These are phyloP conservation scores for Eupleurogrammus muticus DNA, from an alignment of 2,797 vertebrate genomes.

Conservation along the genomic window DNA sequence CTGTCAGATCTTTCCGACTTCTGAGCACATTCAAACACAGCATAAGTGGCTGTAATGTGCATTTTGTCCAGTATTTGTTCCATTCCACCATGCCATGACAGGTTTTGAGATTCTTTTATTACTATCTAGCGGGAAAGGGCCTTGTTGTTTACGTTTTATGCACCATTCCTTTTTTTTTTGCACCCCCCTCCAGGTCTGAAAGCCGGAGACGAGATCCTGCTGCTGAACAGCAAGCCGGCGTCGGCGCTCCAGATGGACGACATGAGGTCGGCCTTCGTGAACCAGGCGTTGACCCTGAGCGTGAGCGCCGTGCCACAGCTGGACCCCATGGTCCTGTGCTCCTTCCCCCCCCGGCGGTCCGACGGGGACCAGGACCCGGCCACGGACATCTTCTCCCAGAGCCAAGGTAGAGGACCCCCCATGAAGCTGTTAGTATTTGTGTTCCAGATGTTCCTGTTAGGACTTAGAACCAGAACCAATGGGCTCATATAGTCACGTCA, in stretches of 20 bases:
- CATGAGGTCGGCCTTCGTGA: constrained; percentile 88
- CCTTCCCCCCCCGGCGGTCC: constrained; percentile 85
- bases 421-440: constrained; percentile 1
- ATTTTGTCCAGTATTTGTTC: no score
- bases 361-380: constrained; percentile 76
- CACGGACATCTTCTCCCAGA: constrained; percentile 86
- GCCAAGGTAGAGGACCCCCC: no score
- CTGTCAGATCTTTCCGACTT: no score
- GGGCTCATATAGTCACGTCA: no score
- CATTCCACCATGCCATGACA: no score
- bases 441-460: not conserved
- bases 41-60: no score
- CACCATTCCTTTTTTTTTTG: no score
- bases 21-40: no score
- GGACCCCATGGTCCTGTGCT: constrained; percentile 74
- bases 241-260: constrained; percentile 85
- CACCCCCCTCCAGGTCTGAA: constrained; percentile 84
- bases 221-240: constrained; percentile 88
- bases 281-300: constrained; percentile 85
- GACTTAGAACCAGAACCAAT: not conserved
- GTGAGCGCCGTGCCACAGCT: constrained; percentile 86
- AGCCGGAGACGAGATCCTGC: constrained; percentile 91
- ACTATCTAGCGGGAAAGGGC: no score
- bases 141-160: no score
- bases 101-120: no score